phyloP scores from a whole-genome alignment of 53 echinoderm and acorn worm genomes.

The Apostichopus leukothele region DNA sequence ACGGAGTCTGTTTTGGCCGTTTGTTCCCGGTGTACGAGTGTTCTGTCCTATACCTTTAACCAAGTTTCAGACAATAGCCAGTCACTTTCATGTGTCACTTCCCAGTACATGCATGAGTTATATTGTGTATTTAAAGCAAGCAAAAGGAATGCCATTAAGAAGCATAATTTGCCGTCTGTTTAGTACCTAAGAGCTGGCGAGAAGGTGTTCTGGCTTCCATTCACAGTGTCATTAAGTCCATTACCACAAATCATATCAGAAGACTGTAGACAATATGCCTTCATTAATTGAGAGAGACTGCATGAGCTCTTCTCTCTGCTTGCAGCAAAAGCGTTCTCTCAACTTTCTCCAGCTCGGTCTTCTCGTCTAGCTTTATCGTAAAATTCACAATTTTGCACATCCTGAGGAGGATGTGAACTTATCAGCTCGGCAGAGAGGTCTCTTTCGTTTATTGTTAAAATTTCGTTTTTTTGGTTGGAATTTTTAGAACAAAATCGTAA shows the following conservation, averaged over 20 bases:
- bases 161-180: conserved; percentile 22
- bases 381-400: too few species aligned
- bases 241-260: conserved; percentile 49
- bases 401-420: too few species aligned
- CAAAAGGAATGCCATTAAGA: conserved; percentile 42
- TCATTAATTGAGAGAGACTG: conserved; percentile 44
- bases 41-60: conserved; percentile 16
- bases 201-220: conserved; percentile 44
- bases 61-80: conserved; percentile 40
- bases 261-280: conserved; percentile 36
- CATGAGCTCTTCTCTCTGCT: not conserved
- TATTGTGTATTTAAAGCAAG: conserved; percentile 49
- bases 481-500: too few species aligned
- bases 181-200: conserved; percentile 3
- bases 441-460: too few species aligned
- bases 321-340: not conserved
- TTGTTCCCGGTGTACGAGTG: too few species aligned
- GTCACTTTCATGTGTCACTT: conserved; percentile 48
- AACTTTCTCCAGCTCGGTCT: not conserved
- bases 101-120: conserved; percentile 45
- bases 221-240: conserved; percentile 48
- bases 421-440: too few species aligned
- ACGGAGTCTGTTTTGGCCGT: too few species aligned
- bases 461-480: too few species aligned
- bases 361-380: not conserved